These are phyloP conservation scores for Syrrhaptes paradoxus DNA, from an alignment of 2,113 vertebrate genomes.

Conservation along the genomic window DNA sequence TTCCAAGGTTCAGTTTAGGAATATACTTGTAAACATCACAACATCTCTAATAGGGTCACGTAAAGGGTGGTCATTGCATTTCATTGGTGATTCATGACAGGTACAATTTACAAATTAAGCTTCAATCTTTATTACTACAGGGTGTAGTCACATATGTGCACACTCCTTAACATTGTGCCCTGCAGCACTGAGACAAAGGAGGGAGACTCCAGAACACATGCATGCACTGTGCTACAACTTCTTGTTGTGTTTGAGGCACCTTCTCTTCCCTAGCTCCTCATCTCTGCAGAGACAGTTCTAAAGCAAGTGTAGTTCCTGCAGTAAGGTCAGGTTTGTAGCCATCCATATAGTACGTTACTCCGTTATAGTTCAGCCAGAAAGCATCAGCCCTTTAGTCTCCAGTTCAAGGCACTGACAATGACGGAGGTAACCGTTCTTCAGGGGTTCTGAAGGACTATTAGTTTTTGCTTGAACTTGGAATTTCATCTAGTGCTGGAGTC, in stretches of 20 bases:
- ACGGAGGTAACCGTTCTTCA: not conserved
- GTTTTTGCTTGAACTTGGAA: not conserved
- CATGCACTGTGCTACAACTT: not conserved
- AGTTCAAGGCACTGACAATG: not conserved
- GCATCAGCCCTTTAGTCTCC: not conserved
- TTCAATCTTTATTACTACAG: not conserved
- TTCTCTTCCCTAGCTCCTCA: not conserved
- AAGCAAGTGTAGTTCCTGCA: not conserved
- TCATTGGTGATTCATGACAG: not conserved
- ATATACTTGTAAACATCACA: not conserved
- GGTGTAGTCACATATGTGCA: not conserved
- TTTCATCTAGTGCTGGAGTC: not conserved
- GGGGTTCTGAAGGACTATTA: not conserved
- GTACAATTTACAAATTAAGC: not conserved
- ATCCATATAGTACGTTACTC: not conserved
- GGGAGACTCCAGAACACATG: not conserved
- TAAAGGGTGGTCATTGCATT: not conserved
- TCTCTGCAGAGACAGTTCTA: not conserved
- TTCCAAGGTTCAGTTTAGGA: not conserved
- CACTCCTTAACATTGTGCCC: not conserved
- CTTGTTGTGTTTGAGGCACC: not conserved
- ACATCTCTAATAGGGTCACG: not conserved
- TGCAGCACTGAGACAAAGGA: not conserved
- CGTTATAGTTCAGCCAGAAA: not conserved
- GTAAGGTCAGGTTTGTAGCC: not conserved